These are phyloP conservation scores for Choreutis nemorana DNA, from an alignment of 2,888 invertebrate genomes.

Conservation along the genomic window DNA sequence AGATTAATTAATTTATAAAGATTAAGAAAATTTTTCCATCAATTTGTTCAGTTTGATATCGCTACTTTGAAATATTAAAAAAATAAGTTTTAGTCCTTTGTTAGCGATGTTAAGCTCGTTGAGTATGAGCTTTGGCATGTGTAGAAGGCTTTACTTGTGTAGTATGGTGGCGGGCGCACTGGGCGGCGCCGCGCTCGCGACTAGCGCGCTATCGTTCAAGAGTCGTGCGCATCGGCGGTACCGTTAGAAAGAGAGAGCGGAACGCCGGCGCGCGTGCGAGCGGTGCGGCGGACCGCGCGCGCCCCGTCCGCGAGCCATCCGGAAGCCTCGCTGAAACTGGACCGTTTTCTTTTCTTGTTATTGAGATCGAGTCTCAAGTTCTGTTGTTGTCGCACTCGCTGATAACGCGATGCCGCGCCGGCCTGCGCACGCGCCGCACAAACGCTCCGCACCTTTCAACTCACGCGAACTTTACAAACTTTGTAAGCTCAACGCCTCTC, in stretches of 20 bases:
- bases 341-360: slow-evolving; percentile 68
- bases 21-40: too few species aligned
- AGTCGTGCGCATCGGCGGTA: slow-evolving; percentile 33
- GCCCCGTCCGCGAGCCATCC: slow-evolving; percentile 59
- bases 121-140: slow-evolving; percentile 16
- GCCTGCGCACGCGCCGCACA: slow-evolving; percentile 49
- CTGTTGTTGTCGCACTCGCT: slow-evolving; percentile 65
- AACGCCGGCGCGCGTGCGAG: slow-evolving; percentile 32
- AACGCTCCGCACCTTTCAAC: slow-evolving; percentile 47
- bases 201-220: slow-evolving; percentile 55
- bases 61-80: not conserved
- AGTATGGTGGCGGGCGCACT: slow-evolving; percentile 20
- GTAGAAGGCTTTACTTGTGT: slow-evolving; percentile 7
- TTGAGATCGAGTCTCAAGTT: slow-evolving; percentile 64
- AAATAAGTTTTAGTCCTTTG: too few species aligned
- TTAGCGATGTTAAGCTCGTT: slow-evolving; percentile 31
- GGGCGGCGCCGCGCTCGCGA: slow-evolving; percentile 52
- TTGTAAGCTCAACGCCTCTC: slow-evolving; percentile 17
- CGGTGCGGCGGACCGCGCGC: slow-evolving; percentile 32
- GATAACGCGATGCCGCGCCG: slow-evolving; percentile 63
- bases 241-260: slow-evolving; percentile 55
- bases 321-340: slow-evolving; percentile 67
- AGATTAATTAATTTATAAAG: too few species aligned
- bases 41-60: too few species aligned
- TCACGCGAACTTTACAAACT: slow-evolving; percentile 34